Evolutionary conservation across 2,888 invertebrate species (phyloP), one percentile per base, ranked within the genome.

Genomic region (Scelioninae gen. 2): DNA sequence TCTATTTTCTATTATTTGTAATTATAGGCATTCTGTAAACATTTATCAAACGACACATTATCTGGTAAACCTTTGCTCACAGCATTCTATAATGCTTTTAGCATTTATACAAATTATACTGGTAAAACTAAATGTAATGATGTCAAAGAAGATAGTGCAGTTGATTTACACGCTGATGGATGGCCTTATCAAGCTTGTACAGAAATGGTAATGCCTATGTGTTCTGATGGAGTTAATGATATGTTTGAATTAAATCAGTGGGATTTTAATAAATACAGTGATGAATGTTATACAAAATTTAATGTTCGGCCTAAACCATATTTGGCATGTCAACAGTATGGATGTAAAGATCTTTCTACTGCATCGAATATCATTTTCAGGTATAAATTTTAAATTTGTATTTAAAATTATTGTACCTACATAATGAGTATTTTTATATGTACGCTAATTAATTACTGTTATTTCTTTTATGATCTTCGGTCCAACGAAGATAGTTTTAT

Each of bases 161-260:
- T 86, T 2, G 86, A 88, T 68, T 84, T 95, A 4, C 92, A 92
- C 10, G 91, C 91, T 10, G 77, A 83, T 3, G 94, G 92, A 0
- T 97, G 97, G 97, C 88, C 91, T 75, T 95, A 92, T 83, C 88
- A 96, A 93, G 90, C 93, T 0, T 98, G 98, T 83, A 96, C 96
- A 18, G 98, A 99, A 87, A 96, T 98, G 94, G 93, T 97, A 70
- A 96, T 97, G 95, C 98, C 98, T 0, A 92, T 94, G 88, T 98
- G 98, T 85, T 87, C 91, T 6, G 90, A 91, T 76, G 94, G 93
- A 37, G 86, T 88, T 0, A 87, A 89, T 7, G 96, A 95, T 81
- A 96, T 98, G 93, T 97, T 96, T 84, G 93, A 94, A 81, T 89
- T 91, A 0, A 74, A 81, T 0, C 82, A 89, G 0, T 98, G 96